Base-by-base conservation (phyloP, 1,140 invertebrate species). In the Venturia canescens region DNA sequence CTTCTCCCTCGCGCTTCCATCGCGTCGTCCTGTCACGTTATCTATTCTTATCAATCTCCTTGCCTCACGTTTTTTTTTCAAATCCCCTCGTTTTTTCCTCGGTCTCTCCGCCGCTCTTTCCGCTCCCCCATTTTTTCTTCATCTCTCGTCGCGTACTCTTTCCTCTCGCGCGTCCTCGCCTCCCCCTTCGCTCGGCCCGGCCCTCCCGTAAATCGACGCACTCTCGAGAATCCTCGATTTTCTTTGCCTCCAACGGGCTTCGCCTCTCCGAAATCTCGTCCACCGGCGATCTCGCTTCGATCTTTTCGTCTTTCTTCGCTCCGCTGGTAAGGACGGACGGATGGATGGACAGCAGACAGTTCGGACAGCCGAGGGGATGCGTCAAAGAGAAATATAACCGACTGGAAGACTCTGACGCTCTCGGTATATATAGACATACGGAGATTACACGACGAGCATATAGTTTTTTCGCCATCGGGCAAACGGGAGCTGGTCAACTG, bases 311-410 rank as follows among this genome's bases (percentile, higher is more conserved):
- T 80, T 21, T 71, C 70, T n/a, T 16, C 18, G 78, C 34, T 63
- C n/a, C 18, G 78, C 34, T 63, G n/a, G 79, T 57, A 38, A 50
- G n/a, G 21, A 27, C 81, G 84, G 82, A 88, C 80, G 86, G 85
- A 87, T 85, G 86, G 83, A 87, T 85, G 86, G 83, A 89, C 85
- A 85, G 89, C 85, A 85, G 89, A 90, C 88, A 90, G 89, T 66
- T 81, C 84, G 84, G 83, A 90, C 90, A 91, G 88, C 86, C 87
- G 15, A 86, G 85, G 88, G 88, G 90, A 91, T 92, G 89, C 90
- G 90, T 91, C 90, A 90, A 89, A 91, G 90, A 92, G 90, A 92
- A 91, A 91, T 92, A 91, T 91, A 92, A 91, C 89, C 89, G 83
- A 80, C 34, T 38, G 85, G 84, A 18, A 3, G 13, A 27, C 60